Evolutionary conservation across 92 coral and sea anemone species (phyloP).

Genomic region (Diadumene lineata): DNA sequence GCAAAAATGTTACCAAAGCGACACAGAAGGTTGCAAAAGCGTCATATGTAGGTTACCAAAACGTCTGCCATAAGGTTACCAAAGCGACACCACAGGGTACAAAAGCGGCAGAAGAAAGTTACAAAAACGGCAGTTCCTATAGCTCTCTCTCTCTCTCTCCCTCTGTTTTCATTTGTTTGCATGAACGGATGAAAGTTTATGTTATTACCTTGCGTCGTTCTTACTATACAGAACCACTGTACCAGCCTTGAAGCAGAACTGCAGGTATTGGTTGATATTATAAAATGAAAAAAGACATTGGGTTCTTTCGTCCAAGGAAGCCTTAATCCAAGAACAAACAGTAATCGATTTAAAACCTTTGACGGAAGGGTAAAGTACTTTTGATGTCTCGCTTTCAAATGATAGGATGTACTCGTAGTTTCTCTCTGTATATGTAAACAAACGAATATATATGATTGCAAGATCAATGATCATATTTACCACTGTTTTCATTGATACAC

Average conservation of each 20-base stretch:
- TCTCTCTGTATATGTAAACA: constrained; percentile 13
- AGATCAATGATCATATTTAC: no score
- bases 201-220: not conserved
- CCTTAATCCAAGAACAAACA: constrained; percentile 26
- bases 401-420: constrained; percentile 23
- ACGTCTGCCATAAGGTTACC: no score
- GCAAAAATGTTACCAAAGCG: no score
- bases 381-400: constrained; percentile 1
- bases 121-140: no score
- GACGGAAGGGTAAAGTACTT: constrained; percentile 18
- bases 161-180: no score
- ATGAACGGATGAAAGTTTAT: not conserved
- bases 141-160: no score
- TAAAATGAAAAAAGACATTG: constrained; percentile 32
- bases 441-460: no score
- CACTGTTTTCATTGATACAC: no score
- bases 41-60: no score
- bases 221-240: not conserved
- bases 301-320: not conserved
- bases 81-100: no score
- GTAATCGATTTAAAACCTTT: constrained; percentile 21
- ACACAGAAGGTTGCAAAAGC: no score
- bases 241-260: constrained; percentile 3
- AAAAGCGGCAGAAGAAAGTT: no score
- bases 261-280: constrained; percentile 19